Evolutionary conservation across 2,113 vertebrate genomes (phyloP).

Genomic region (Microcebus lehilahytsara): DNA sequence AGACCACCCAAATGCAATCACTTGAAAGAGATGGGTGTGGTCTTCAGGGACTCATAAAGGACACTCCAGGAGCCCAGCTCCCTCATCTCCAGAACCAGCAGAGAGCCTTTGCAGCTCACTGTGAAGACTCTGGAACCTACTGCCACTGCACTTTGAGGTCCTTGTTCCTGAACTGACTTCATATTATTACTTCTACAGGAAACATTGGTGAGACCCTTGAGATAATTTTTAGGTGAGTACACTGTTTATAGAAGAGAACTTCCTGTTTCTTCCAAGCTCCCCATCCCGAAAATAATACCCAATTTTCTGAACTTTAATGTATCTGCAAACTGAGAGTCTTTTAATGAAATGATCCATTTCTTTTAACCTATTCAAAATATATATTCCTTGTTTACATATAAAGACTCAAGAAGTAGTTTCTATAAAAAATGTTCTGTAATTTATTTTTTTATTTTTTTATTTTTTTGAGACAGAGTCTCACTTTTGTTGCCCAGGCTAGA

Average conservation of each 20-base stretch:
- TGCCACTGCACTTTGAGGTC: not conserved
- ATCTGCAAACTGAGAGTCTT: not conserved
- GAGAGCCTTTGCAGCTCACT: not conserved
- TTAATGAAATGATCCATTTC: not conserved
- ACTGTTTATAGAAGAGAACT: not conserved
- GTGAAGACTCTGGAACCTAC: not conserved
- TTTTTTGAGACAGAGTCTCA: no score
- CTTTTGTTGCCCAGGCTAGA: no score
- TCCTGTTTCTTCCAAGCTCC: not conserved
- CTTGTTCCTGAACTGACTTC: not conserved
- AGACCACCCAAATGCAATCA: not conserved
- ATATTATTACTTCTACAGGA: not conserved
- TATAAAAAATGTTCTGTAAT: not conserved
- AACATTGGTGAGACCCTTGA: not conserved
- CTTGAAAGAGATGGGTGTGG: not conserved
- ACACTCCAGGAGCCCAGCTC: not conserved
- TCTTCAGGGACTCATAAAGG: not conserved
- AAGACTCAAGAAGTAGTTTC: not conserved
- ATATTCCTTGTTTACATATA: not conserved
- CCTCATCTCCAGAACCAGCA: not conserved
- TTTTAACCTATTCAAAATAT: no score
- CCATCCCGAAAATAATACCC: no score
- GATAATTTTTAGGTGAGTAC: not conserved
- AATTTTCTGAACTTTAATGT: not conserved
- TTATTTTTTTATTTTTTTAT: no score